phyloP scores from a whole-genome alignment of 2,113 vertebrate species.

The Toxostoma redivivum region DNA sequence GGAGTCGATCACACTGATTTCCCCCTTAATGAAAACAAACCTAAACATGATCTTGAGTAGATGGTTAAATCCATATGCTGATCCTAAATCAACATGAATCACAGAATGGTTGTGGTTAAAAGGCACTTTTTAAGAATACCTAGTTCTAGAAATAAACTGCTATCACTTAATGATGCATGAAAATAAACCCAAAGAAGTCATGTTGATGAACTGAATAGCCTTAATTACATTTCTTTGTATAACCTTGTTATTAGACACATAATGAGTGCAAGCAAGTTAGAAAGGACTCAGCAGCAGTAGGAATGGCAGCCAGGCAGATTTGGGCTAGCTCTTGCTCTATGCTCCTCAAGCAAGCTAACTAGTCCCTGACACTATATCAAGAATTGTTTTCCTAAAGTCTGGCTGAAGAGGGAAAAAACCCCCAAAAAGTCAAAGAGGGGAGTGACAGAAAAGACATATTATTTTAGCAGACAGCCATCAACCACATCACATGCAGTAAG shows the following conservation, averaged over 20 bases:
- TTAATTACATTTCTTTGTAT: neutral
- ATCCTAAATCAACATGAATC: neutral
- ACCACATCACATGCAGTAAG: neutral
- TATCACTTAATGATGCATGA: neutral
- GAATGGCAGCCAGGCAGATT: neutral
- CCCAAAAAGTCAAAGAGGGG: neutral
- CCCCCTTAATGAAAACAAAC: neutral
- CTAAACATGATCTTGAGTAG: neutral
- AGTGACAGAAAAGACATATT: neutral
- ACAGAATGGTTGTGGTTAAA: neutral
- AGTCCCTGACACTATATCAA: neutral
- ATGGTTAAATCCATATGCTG: neutral
- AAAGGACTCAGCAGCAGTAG: neutral
- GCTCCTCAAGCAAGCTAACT: neutral
- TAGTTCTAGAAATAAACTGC: neutral
- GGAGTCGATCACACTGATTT: neutral
- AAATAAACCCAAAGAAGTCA: neutral
- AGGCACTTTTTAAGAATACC: neutral
- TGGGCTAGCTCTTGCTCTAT: neutral
- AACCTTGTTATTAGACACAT: neutral
- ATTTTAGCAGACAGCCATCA: neutral
- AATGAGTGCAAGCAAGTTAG: neutral
- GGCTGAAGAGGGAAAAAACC: accelerated
- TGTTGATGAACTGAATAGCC: neutral
- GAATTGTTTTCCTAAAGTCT: neutral